Conservation (phyloP, 92 coral and sea anemone species). For the Actinernus sp. region DNA sequence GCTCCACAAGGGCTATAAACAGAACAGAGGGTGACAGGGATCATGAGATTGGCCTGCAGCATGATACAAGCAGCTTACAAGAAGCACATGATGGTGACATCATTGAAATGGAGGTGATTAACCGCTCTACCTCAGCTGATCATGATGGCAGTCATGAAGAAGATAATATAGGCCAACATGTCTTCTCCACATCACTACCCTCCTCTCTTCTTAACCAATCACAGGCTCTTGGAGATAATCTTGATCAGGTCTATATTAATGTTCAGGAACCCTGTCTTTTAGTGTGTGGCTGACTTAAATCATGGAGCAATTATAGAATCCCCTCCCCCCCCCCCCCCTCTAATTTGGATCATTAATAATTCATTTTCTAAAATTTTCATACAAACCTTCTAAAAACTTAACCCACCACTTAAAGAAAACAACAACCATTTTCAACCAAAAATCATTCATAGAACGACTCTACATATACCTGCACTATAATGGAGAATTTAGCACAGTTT, state of each 20-base stretch:
- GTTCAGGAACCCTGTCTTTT: constrained; percentile 6
- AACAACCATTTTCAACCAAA: no score
- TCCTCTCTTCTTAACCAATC: constrained; percentile 60
- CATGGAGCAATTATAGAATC: no score
- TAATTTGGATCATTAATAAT: no score
- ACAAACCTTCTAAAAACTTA: no score
- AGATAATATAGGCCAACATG: constrained; percentile 33
- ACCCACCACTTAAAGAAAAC: no score
- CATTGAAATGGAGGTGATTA: constrained; percentile 85
- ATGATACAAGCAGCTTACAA: constrained; percentile 53
- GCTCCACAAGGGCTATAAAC: constrained; percentile 21
- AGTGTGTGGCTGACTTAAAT: no score
- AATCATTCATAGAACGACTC: no score
- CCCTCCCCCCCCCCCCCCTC: no score
- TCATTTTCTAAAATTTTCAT: no score
- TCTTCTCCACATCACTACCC: constrained; percentile 50
- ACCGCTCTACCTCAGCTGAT: constrained; percentile 54
- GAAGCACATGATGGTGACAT: constrained; percentile 75
- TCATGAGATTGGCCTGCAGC: constrained; percentile 45
- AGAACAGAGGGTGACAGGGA: constrained; percentile 46
- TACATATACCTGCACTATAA: no score
- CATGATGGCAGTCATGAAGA: constrained; percentile 37
- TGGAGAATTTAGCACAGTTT: no score
- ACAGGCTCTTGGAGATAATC: constrained; percentile 35
- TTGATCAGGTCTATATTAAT: constrained; percentile 53